Evolutionary conservation across 2,888 invertebrate genomes (phyloP).

Genomic region (Xylota segnis): DNA sequence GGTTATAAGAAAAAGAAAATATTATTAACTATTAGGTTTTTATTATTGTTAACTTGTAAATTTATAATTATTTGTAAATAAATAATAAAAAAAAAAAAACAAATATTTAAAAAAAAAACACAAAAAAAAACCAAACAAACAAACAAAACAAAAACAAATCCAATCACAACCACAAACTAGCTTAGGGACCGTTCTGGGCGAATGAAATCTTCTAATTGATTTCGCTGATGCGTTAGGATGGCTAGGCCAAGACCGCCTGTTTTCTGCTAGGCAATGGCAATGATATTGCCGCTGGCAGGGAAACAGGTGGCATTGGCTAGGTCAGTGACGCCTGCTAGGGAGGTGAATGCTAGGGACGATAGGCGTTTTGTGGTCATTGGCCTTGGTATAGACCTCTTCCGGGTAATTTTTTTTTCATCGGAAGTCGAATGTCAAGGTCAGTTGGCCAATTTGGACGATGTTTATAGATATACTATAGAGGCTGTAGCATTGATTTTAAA

Average conservation of each 20-base stretch:
- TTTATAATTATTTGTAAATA: slow-evolving; percentile 84
- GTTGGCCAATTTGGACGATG: too few relatives aligned
- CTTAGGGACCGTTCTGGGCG: slow-evolving; percentile 38
- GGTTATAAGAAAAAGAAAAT: slow-evolving; percentile 62
- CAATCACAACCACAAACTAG: slow-evolving; percentile 51
- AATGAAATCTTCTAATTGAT: slow-evolving; percentile 14
- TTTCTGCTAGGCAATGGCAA: slow-evolving; percentile 31
- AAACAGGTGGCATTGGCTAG: slow-evolving; percentile 44
- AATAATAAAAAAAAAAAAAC: slow-evolving; percentile 82
- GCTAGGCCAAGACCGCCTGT: slow-evolving; percentile 37
- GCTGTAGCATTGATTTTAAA: neutral
- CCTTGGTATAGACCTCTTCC: slow-evolving; percentile 6
- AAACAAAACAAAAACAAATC: slow-evolving; percentile 78
- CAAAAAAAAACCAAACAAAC: slow-evolving; percentile 67
- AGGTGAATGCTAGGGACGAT: neutral
- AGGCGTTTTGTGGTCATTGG: slow-evolving; percentile 16
- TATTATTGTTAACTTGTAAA: slow-evolving; percentile 76
- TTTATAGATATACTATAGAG: too few relatives aligned
- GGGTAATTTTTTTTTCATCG: slow-evolving; percentile 15
- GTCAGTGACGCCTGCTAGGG: slow-evolving; percentile 24
- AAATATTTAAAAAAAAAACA: slow-evolving; percentile 79
- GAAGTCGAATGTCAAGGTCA: slow-evolving; percentile 52
- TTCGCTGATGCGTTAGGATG: slow-evolving; percentile 12
- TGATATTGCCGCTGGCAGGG: slow-evolving; percentile 10
- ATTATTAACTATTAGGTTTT: slow-evolving; percentile 73